These are phyloP conservation scores for Noctua comes DNA, from an alignment of 2,888 invertebrate species.

Conservation along the genomic window DNA sequence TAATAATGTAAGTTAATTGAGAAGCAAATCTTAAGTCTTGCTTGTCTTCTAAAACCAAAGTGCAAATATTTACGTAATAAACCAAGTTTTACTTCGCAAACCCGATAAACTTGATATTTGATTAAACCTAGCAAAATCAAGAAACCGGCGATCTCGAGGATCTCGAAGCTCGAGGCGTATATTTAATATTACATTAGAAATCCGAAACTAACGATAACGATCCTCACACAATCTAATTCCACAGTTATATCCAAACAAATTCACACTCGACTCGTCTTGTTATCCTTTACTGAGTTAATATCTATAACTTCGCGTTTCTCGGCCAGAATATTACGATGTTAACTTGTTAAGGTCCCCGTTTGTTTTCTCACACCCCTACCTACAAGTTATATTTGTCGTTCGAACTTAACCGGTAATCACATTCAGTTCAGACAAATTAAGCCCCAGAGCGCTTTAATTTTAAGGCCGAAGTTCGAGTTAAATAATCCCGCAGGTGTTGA, in stretches of 20 bases:
- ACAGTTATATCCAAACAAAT: slow-evolving; percentile 53
- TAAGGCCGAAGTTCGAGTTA: slow-evolving; percentile 71
- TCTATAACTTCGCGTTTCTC: slow-evolving; percentile 52
- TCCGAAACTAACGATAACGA: slow-evolving; percentile 50
- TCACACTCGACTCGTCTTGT: slow-evolving; percentile 52
- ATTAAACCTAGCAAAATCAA: slow-evolving; percentile 45
- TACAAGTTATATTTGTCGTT: slow-evolving; percentile 75
- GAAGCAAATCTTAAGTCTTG: slow-evolving; percentile 15
- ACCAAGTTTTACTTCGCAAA: slow-evolving; percentile 35
- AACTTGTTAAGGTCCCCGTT: slow-evolving; percentile 72
- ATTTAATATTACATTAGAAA: slow-evolving; percentile 60
- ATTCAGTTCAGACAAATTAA: slow-evolving; percentile 77
- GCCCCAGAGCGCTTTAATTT: slow-evolving; percentile 75
- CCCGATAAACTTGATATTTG: slow-evolving; percentile 53
- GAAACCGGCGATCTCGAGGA: slow-evolving; percentile 27
- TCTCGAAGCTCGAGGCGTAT: slow-evolving; percentile 27
- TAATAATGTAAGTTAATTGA: slow-evolving; percentile 6
- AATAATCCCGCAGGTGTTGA: slow-evolving; percentile 79
- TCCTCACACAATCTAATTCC: slow-evolving; percentile 47
- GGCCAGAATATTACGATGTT: slow-evolving; percentile 64
- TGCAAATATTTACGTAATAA: slow-evolving; percentile 41
- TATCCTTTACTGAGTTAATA: slow-evolving; percentile 58
- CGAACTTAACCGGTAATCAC: slow-evolving; percentile 77
- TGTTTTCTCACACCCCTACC: slow-evolving; percentile 68
- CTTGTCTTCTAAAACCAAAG: slow-evolving; percentile 21